These are phyloP conservation scores for Notocelia uddmanniana DNA, from an alignment of 2,888 invertebrate genomes.

Conservation along the genomic window DNA sequence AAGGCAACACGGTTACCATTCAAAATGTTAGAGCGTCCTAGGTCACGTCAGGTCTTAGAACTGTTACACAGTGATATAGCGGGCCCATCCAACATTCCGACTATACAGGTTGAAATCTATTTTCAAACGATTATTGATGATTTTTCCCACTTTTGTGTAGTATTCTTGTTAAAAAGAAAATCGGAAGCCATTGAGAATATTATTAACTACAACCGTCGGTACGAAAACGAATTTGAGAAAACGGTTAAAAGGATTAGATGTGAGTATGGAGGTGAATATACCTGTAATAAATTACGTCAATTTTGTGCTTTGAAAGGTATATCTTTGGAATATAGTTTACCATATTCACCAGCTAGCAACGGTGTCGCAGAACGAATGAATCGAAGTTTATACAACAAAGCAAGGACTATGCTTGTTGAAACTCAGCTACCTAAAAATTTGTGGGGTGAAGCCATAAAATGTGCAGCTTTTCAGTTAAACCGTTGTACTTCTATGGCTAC, in stretches of 20 bases:
- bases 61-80: constrained; percentile 20
- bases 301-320: not conserved
- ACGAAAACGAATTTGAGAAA: not conserved
- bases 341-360: not conserved
- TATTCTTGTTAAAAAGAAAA: not conserved
- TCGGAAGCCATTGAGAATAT: not conserved
- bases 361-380: constrained; percentile 25
- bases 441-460: constrained; percentile 5
- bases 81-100: not conserved
- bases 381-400: constrained; percentile 15
- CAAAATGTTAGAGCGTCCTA: not conserved
- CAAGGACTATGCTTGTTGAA: constrained; percentile 19
- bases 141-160: not conserved
- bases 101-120: constrained; percentile 1
- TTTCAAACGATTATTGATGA: not conserved
- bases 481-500: not conserved
- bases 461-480: constrained; percentile 3
- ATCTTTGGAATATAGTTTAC: constrained; percentile 12
- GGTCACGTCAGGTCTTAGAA: constrained; percentile 10
- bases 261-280: not conserved
- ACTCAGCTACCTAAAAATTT: constrained; percentile 7
- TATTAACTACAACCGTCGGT: not conserved
- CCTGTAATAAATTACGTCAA: not conserved
- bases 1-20: constrained; percentile 18
- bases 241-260: not conserved